Evolutionary conservation across 2,113 vertebrate genomes (phyloP), one percentile per base, ranked within the genome.

Genomic region (Candoia aspera): DNA sequence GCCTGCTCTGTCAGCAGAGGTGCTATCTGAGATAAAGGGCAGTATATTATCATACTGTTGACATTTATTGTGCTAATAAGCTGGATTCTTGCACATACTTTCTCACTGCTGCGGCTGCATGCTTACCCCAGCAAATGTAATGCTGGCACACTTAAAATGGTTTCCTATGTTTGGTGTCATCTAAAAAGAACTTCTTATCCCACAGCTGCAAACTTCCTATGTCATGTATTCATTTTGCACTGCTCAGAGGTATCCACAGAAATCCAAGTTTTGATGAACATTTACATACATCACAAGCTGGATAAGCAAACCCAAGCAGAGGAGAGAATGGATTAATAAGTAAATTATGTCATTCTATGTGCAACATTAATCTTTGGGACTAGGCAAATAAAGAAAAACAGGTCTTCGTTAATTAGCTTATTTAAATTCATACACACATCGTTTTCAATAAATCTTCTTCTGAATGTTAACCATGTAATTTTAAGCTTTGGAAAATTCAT

Each of bases 151-250:
- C 94, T 96, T 97, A 53, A 95, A 92, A 95, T 93, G 94, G 95
- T 46, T 96, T 93, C 92, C 94, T 94, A 4, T 23, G 68, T 93
- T 95, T 94, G 73, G 89, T 46, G 85, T 94, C 95, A 96, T 91
- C 59, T 93, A 95, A 90, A 96, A 84, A 94, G 91, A 73, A 26
- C 42, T 60, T 58, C 26, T 29, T 21, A 37, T 92, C 93, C 94
- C 92, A 88, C 95, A 92, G 90, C 95, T 93, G 95, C 95, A 94
- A 93, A 94, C 94, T 94, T 94, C 96, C 94, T 95, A 91, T 94
- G 94, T 94, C 95, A 96, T 91, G 95, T 92, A 94, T 83, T 60
- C 96, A 95, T 96, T 97, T 95, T 96, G 95, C 93, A 94, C 94
- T 96, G 92, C 95, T 95, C 94, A 96, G 96, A 94, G 94, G 89